Base-by-base conservation (phyloP, 2,113 vertebrate genomes). In the Dipodomys merriami region DNA sequence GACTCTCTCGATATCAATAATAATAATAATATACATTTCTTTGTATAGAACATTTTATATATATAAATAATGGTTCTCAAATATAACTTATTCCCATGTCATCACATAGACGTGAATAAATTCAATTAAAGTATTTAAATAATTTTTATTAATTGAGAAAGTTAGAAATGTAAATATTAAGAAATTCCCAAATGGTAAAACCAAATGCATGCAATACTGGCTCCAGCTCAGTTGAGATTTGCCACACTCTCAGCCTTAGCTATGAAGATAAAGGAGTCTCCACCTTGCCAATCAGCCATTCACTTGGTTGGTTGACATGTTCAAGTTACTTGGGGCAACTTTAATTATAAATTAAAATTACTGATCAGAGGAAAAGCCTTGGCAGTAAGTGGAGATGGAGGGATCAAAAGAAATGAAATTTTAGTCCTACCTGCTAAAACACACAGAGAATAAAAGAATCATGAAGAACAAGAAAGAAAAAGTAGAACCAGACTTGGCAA, bases 321-420 rank as follows among this genome's bases (percentile, higher is more conserved):
- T 90, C 35, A 93, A 49, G 22, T 92, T 94, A 64, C 29, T 18
- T 0, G 39, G 68, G 19, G 33, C 69, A 79, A 35, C 7, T 88
- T 29, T 93, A 89, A 96, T 69, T 69, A 91, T 62, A 89, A 96
- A 91, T 60, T 76, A 97, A 27, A 18, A 92, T 44, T 57, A 86
- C 1, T 88, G 2, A 93, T 92, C 25, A 84, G 46, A 62, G 35
- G 46, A 39, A 76, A 68, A 71, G 39, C 81, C 73, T n/a, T 74
- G 6, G 44, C 19, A 5, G 39, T 49, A 15, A 68, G 60, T 76
- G 30, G 46, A 15, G 64, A 49, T 76, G 33, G 46, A 60, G 74
- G 94, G 30, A 94, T 44, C 71, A 93, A 60, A 82, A 76, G 25
- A 77, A 76, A 19, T 44, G 67, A 89, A 96, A 94, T 73, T 81